Evolutionary conservation across 1,140 invertebrate species (phyloP).

Genomic region (Notospermus geniculatus): DNA sequence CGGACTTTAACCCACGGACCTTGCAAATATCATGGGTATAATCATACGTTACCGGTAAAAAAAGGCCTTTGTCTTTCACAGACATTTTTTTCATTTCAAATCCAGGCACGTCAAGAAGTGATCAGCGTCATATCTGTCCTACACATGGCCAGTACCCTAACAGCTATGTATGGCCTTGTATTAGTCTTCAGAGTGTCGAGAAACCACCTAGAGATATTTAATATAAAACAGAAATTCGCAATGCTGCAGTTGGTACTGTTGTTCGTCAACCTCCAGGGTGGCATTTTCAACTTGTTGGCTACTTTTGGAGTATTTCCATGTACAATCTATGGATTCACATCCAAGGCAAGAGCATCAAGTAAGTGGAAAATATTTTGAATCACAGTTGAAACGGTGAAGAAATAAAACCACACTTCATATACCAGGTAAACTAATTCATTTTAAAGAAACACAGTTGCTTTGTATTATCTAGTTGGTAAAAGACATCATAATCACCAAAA

Average conservation of each 20-base stretch:
- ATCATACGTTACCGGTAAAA: too few relatives aligned
- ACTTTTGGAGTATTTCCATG: constrained; percentile 23
- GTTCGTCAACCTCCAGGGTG: constrained; percentile 23
- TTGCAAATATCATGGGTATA: too few relatives aligned
- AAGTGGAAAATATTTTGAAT: neutral
- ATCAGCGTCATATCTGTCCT: constrained; percentile 13
- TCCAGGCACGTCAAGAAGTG: constrained; percentile 6
- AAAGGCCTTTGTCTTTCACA: too few relatives aligned
- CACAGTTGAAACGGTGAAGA: too few relatives aligned
- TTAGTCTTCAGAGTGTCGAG: constrained; percentile 18
- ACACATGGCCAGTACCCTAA: constrained; percentile 19
- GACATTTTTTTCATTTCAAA: constrained; percentile 20
- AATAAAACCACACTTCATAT: too few relatives aligned
- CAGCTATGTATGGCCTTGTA: constrained; percentile 26
- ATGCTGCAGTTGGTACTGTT: constrained; percentile 23
- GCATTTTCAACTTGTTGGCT: constrained; percentile 19
- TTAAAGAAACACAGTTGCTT: too few relatives aligned
- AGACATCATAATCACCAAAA: too few relatives aligned
- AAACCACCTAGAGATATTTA: constrained; percentile 13
- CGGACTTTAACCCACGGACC: too few relatives aligned
- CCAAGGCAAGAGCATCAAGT: constrained; percentile 16
- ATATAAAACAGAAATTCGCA: constrained; percentile 14
- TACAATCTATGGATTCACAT: constrained; percentile 15
- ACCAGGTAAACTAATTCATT: too few relatives aligned
- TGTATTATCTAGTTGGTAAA: too few relatives aligned